Evolutionary conservation across 2,797 vertebrate genomes (phyloP), one percentile per base, ranked within the genome.

Genomic region (Sphenodon punctatus): DNA sequence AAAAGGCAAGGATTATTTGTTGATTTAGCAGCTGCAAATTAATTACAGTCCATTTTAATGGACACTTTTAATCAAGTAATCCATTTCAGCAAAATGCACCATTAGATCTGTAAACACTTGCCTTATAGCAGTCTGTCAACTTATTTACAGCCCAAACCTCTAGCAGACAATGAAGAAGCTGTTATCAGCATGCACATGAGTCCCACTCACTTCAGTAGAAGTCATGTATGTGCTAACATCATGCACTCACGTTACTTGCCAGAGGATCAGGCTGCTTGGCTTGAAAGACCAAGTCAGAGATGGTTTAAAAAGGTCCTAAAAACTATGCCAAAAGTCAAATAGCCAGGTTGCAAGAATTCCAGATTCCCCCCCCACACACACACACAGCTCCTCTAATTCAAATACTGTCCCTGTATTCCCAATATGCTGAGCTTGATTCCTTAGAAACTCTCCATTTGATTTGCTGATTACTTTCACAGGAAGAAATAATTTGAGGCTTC

Each of bases 351-450:
- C 25, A 12, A 17, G 38, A 34, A 34, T 2, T 77, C 20, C 23
- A 39, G 66, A 3, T n/a, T n/a, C 23, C 49, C 34, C 34, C 34
- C 34, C 34, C 7, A 34, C 34, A 34, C 58, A 20, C 27, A 39
- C 0, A 0, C 32, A 51, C 5, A 2, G 0, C 53, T 19, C 3
- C 15, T 27, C 22, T 38, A 56, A 4, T 2, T 25, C 0, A n/a
- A n/a, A n/a, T n/a, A n/a, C n/a, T n/a, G n/a, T n/a, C n/a, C n/a
- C n/a, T n/a, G n/a, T n/a, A n/a, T n/a, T n/a, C n/a, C n/a, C n/a
- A n/a, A n/a, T n/a, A n/a, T n/a, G n/a, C n/a, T n/a, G n/a, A n/a
- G n/a, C n/a, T n/a, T n/a, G n/a, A n/a, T n/a, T n/a, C n/a, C n/a
- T n/a, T n/a, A n/a, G n/a, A n/a, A n/a, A n/a, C n/a, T n/a, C n/a